Conservation (phyloP, 2,888 invertebrate genomes). For the Oligia fasciuncula region DNA sequence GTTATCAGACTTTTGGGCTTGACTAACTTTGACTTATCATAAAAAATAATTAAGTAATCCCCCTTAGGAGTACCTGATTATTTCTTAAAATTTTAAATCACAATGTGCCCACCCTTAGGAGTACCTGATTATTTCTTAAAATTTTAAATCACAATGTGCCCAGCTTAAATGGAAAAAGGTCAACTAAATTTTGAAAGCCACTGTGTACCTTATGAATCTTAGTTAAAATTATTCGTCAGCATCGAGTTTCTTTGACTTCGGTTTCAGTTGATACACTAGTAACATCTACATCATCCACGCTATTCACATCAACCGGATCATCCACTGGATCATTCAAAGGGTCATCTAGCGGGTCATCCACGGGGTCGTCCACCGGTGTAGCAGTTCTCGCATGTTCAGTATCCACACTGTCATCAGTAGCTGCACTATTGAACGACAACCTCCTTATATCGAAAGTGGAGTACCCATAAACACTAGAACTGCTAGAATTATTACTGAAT, state of each 20-base stretch:
- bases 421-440: slow-evolving; percentile 67
- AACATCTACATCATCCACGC: slow-evolving; percentile 63
- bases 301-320: neutral
- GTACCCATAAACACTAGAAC: slow-evolving; percentile 54
- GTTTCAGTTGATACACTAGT: slow-evolving; percentile 67
- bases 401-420: slow-evolving; percentile 55
- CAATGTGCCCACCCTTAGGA: neutral
- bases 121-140: neutral
- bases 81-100: neutral
- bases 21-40: neutral
- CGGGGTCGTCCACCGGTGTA: slow-evolving; percentile 66
- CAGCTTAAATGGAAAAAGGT: neutral
- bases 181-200: neutral
- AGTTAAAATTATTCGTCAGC: slow-evolving; percentile 64
- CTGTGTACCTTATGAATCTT: slow-evolving; percentile 12
- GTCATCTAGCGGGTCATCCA: neutral
- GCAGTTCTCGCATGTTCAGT: slow-evolving; percentile 55
- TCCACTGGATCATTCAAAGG: neutral
- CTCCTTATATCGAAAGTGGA: slow-evolving; percentile 70
- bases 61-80: neutral
- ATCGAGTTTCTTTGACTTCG: slow-evolving; percentile 80
- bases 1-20: neutral
- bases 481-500: slow-evolving; percentile 65
- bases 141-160: neutral
- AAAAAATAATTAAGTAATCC: no score